Evolutionary conservation across 2,888 invertebrate genomes (phyloP).

Genomic region (Bursaphelenchus okinawaensis): DNA sequence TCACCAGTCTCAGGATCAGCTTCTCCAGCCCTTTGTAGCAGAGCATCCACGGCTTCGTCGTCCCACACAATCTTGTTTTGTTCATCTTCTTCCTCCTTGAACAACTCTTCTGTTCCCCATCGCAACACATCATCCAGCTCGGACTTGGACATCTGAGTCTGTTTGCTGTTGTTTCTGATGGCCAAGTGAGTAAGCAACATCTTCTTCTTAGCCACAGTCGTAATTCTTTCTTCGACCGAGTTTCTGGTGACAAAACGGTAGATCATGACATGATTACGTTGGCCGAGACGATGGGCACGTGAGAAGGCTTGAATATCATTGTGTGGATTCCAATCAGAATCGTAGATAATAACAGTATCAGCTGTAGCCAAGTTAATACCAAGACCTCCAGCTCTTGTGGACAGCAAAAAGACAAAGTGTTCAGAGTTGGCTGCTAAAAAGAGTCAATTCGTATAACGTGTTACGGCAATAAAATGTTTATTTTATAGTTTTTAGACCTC

Average conservation of each 20-base stretch:
- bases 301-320: slow-evolving; percentile 79
- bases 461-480: not conserved
- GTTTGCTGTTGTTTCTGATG: slow-evolving; percentile 75
- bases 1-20: slow-evolving; percentile 59
- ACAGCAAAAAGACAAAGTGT: slow-evolving; percentile 86
- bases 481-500: not conserved
- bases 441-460: not conserved
- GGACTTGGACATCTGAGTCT: slow-evolving; percentile 81
- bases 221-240: slow-evolving; percentile 95
- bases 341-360: slow-evolving; percentile 97
- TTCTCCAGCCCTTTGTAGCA: slow-evolving; percentile 71
- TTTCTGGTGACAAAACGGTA: slow-evolving; percentile 97
- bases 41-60: slow-evolving; percentile 82
- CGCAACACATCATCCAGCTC: slow-evolving; percentile 94
- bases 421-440: slow-evolving; percentile 77
- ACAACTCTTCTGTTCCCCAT: slow-evolving; percentile 96
- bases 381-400: slow-evolving; percentile 91
- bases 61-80: slow-evolving; percentile 67
- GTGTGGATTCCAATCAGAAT: slow-evolving; percentile 99
- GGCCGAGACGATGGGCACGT: slow-evolving; percentile 96
- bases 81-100: slow-evolving; percentile 91
- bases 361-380: slow-evolving; percentile 98
- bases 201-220: slow-evolving; percentile 90
- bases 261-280: slow-evolving; percentile 97
- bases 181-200: slow-evolving; percentile 99